Evolutionary conservation across 2,113 vertebrate genomes (phyloP), one percentile per base, ranked within the genome.

Genomic region (Gymnogyps californianus): DNA sequence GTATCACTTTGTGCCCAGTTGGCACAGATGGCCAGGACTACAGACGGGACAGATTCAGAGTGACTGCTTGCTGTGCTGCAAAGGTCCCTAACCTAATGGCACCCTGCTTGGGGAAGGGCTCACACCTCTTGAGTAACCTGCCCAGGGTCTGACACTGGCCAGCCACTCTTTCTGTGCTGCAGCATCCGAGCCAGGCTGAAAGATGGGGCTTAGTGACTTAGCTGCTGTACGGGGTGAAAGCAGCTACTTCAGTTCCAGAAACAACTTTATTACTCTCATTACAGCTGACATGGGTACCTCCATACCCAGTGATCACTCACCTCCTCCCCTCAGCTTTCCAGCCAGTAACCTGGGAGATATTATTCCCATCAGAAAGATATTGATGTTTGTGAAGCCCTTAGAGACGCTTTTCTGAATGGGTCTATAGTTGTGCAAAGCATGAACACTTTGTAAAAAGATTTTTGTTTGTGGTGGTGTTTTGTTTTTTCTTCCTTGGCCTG

Each of bases 1-100:
- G 36, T 58, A 38, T 52, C 13, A 24, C n/a, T 91, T 54, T 70
- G 58, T 65, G 58, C 10, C 7, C 7, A 24, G 2, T 4, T 2
- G 7, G 11, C 13, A 18, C 11, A 5, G 40, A 20, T 22, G 18
- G 11, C 29, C 11, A 29, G 7, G 52, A 58, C 29, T 34, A 29
- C 10, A 31, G 59, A 20, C 0, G 0, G 49, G 54, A n/a, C 18
- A 77, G 36, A 9, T 55, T 29, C 29, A 13, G 6, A 2, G 51
- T 36, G 31, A 34, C 31, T 29, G 11, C 51, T 38, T 36, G 31
- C 51, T 61, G 38, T 31, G 64, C 26, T 29, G 51, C 25, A 52
- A 11, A 77, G 38, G 18, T 66, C 34, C 38, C 52, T 61, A 22
- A 34, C 8, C 18, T 47, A 24, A 11, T 11, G 65, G 38, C 57